phyloP scores from a whole-genome alignment of 2,113 vertebrate species.

The Coturnix japonica region DNA sequence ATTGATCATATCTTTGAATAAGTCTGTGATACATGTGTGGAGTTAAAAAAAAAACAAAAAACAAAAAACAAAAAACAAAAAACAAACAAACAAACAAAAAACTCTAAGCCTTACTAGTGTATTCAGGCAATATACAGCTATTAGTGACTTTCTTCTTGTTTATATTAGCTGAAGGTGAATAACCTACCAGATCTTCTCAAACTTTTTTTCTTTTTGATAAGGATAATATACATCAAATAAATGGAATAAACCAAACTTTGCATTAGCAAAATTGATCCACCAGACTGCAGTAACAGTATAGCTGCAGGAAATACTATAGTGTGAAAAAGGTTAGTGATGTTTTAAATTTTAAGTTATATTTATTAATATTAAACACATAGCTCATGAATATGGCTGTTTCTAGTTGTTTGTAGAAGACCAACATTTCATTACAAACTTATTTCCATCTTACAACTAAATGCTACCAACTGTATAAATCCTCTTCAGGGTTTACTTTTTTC shows the following conservation, averaged over 20 bases:
- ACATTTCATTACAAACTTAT: background rate
- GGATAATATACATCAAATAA: background rate
- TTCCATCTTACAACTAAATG: background rate
- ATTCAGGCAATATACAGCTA: background rate
- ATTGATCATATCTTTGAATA: background rate
- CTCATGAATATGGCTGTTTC: background rate
- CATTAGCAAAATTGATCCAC: background rate
- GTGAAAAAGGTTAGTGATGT: background rate
- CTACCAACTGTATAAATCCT: background rate
- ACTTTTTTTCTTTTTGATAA: background rate
- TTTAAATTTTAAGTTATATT: background rate
- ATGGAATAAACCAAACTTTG: background rate
- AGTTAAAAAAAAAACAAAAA: background rate
- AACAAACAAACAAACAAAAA: background rate
- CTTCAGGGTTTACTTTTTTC: background rate
- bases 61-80: background rate
- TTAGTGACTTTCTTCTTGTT: background rate
- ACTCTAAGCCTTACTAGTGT: background rate
- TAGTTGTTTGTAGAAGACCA: background rate
- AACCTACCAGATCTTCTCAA: background rate
- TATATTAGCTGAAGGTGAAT: background rate
- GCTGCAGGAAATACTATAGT: background rate
- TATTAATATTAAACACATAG: background rate
- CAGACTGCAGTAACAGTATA: background rate
- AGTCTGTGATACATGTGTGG: fast-evolving